Evolutionary conservation across 2,113 vertebrate species (phyloP).

Genomic region (Cryptotis parvus): DNA sequence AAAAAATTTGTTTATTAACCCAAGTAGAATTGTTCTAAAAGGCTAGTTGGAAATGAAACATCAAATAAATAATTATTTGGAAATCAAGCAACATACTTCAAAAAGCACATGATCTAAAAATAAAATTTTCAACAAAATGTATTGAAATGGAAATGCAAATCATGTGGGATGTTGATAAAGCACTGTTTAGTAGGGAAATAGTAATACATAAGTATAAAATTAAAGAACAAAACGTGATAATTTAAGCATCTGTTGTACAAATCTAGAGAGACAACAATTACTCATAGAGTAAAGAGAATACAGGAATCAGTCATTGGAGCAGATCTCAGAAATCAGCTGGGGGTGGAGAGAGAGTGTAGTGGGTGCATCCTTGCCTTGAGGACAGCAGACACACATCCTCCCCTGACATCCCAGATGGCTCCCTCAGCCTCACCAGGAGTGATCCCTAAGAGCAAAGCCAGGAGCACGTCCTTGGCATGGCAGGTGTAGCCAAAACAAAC

Average conservation of each 20-base stretch:
- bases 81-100: not conserved
- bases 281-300: not conserved
- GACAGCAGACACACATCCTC: too few species aligned
- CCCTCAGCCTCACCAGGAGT: too few species aligned
- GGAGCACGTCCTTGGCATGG: too few species aligned
- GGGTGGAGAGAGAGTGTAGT: too few species aligned
- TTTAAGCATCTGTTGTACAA: not conserved
- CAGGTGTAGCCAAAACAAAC: too few species aligned
- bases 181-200: not conserved
- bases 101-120: not conserved
- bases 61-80: not conserved
- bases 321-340: too few species aligned
- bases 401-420: too few species aligned
- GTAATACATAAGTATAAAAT: not conserved
- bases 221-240: not conserved
- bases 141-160: not conserved
- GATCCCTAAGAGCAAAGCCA: too few species aligned
- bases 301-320: not conserved
- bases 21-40: not conserved
- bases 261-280: not conserved
- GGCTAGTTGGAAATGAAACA: not conserved
- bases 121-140: not conserved
- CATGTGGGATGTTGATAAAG: not conserved
- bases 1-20: not conserved
- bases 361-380: too few species aligned